Evolutionary conservation across 2,888 invertebrate species (phyloP).

Genomic region (Serrognathus titanus): DNA sequence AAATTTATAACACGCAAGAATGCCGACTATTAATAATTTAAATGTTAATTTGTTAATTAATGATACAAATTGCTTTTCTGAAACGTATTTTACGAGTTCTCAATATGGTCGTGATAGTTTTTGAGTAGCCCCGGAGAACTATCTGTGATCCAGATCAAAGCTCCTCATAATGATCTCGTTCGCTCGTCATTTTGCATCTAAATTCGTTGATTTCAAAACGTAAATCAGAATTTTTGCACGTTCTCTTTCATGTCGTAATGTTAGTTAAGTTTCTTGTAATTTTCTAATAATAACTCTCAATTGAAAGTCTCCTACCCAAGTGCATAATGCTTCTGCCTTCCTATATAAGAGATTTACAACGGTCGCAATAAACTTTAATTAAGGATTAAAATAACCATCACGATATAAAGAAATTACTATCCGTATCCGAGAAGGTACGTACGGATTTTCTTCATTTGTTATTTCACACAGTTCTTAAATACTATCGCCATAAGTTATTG

Average conservation of each 20-base stretch:
- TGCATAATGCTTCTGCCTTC: neutral
- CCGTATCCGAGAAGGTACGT: no score
- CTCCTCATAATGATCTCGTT: neutral
- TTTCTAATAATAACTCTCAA: constrained; percentile 1
- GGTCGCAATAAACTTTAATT: neutral
- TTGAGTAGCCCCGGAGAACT: neutral
- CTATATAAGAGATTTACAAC: neutral
- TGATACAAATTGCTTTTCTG: constrained; percentile 52
- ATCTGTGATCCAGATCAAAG: neutral
- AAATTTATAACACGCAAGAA: constrained; percentile 42
- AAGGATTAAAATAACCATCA: neutral
- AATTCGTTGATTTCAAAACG: constrained; percentile 24
- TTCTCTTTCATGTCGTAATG: neutral
- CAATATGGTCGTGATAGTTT: constrained; percentile 9
- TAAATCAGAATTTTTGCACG: constrained; percentile 12
- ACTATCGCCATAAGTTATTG: no score
- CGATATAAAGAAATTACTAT: neutral
- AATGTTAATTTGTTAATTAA: constrained; percentile 54
- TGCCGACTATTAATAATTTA: constrained; percentile 50
- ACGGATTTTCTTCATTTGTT: no score
- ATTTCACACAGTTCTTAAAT: no score
- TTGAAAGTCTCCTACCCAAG: neutral
- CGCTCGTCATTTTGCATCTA: constrained; percentile 18
- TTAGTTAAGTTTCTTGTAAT: neutral
- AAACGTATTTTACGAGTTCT: constrained; percentile 32